Evolutionary conservation across 2,888 invertebrate genomes (phyloP), one percentile per base, ranked within the genome.

Genomic region (Dicyrtoma fusca): DNA sequence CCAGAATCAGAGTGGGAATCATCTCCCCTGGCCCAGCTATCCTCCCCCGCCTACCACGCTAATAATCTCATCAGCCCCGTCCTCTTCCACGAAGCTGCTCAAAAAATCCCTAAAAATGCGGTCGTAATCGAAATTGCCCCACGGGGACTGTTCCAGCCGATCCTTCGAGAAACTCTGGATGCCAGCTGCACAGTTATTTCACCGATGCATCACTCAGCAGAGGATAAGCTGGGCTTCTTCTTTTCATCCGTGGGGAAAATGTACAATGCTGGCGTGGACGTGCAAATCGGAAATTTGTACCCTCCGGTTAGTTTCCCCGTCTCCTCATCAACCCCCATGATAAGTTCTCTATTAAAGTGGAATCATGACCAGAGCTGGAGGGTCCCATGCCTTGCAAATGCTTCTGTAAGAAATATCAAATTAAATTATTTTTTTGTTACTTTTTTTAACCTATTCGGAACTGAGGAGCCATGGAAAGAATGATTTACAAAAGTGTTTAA

Each of bases 1-100:
- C 91, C 92, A 64, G 86, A 92, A 81, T 82, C 84, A 51, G 81
- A 89, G 64, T 94, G 94, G 94, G 87, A 88, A 55, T n/a, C n/a
- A n/a, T 86, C 88, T 0, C 84, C 88, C 0, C 86, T 88, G 44
- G 88, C 90, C 0, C 85, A 87, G 75, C 82, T 87, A 1, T 91
- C 89, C 1, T 94, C 94, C 0, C 91, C 95, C 1, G 93, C 93
- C 79, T 97, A 97, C 83, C 93, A 94, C 82, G 91, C 91, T 1
- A 94, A 94, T 82, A 95, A 94, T 82, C 85, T 94, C 23, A 83
- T 92, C 82, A 89, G 84, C 57, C 88, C 90, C 19, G 91, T 92
- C 0, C 84, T 90, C 19, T 93, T 94, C 83, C 83, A 86, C 77
- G 86, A 86, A 79, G 87, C 86, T 1, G 81, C 87, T 55, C 82